Evolutionary conservation across 1,140 invertebrate species (phyloP), one percentile per base, ranked within the genome.

Genomic region (Heliothis virescens): DNA sequence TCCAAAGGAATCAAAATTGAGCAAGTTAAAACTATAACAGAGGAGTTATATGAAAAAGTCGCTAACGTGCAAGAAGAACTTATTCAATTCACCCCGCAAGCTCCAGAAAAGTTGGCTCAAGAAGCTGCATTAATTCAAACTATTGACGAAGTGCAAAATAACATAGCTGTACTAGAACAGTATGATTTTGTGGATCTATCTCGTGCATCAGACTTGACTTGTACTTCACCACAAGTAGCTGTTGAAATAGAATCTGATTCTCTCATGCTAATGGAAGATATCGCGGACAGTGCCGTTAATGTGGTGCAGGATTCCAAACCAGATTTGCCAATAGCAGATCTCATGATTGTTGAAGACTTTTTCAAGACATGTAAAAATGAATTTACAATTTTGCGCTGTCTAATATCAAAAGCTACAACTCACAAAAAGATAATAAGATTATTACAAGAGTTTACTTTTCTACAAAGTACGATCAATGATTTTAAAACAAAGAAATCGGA

Each of bases 391-490:
- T 79, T 93, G 55, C 60, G 81, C 63, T 83, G 72, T 60, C 83
- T 93, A n/a, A 82, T 91, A 52, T 84, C 84, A 13, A 90, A 91
- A 82, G 81, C 73, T 57, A 75, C 83, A 34, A 91, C 78, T 65
- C 87, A 88, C 53, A 92, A 92, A 79, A 88, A 86, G 84, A 80
- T 90, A 13, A 90, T 93, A 62, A 83, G 91, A 78, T 81, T 93
- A 16, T 59, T 91, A 18, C 89, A 93, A 82, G 87, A 91, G 80
- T 93, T 87, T 84, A 87, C 72, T 62, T 81, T 62, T 57, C 41
- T 94, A 7, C 79, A 85, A 75, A 85, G 52, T 81, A 82, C 81
- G 10, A 84, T 92, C 16, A 80, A 85, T 72, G 76, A 87, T 53
- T 91, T 92, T 72, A 88, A 90, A 80, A n/a, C 21, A 7, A 86